These are phyloP conservation scores for Bombus confusus DNA, from an alignment of 1,140 invertebrate species.

Conservation along the genomic window DNA sequence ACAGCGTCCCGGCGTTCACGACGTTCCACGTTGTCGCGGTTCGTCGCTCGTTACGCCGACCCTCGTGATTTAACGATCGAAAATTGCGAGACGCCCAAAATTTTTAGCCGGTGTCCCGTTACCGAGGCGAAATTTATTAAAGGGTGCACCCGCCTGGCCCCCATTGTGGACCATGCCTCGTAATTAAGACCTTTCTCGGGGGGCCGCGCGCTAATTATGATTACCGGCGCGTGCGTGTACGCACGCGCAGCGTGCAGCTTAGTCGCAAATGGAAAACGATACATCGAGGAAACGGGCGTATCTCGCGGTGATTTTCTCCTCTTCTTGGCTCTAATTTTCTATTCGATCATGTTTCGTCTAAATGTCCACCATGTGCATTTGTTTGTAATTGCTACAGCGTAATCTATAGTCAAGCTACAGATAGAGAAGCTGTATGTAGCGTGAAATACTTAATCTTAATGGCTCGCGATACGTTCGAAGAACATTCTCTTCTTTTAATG, in stretches of 20 bases:
- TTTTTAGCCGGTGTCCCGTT: constrained; percentile 50
- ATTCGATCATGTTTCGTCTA: no score
- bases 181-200: constrained; percentile 70
- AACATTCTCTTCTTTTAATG: no score
- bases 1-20: not conserved
- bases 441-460: no score
- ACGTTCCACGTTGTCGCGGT: constrained; percentile 23
- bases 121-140: constrained; percentile 61
- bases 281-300: not conserved
- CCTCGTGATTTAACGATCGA: constrained; percentile 53
- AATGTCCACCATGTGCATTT: no score
- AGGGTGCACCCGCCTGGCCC: constrained; percentile 10
- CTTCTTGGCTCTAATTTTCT: no score
- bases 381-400: no score
- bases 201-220: constrained; percentile 59
- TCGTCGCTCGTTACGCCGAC: constrained; percentile 34
- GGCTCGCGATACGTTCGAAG: no score
- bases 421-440: no score
- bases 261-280: constrained; percentile 3
- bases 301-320: not conserved
- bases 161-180: constrained; percentile 55
- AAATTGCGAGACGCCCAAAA: constrained; percentile 54
- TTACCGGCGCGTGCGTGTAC: constrained; percentile 51
- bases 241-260: not conserved
- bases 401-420: no score